Evolutionary conservation across 1,140 invertebrate genomes (phyloP), one percentile per base, ranked within the genome.

Genomic region (Mactra quadrangularis): DNA sequence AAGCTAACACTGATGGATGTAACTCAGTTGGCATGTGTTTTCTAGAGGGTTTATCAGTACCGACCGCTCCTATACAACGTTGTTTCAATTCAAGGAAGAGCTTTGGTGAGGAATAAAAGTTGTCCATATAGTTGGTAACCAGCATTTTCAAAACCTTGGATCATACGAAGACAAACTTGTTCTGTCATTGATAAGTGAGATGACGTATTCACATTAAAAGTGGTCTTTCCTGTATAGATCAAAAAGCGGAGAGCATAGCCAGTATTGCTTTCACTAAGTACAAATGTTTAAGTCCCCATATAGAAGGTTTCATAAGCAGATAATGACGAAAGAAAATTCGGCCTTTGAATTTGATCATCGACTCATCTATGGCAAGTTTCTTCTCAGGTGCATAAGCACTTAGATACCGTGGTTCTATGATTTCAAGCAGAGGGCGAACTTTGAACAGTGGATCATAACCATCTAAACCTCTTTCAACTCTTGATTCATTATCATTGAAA

Each of bases 1-100:
- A 22, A 25, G 27, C 25, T 38, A 76, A 74, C 3, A n/a, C 41
- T 22, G n/a, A 6, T 31, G 52, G 57, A 38, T 57, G 57, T 1
- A 75, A 15, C n/a, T 68, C 62, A 33, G 1, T 7, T 0, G 82
- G 82, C 38, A 75, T 66, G 29, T 25, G 57, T 29, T 64, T 68
- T 25, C 82, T 47, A 29, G 66, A 60, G 3, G 59, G 41, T 31
- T 66, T 83, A 1, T 76, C 82, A 57, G 82, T 83, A 25, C 72
- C 82, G 68, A 71, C 76, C 1, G 62, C 71, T n/a, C 82, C 82
- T n/a, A 70, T 76, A n/a, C 62, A 35, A 13, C 29, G 17, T 22
- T 22, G 9, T 57, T 50, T 59, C 50, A 83, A 41, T 76, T 50
- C 55, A 3, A 41, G 13, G 31, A 38, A 75, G 53, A 83, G 57